Evolutionary conservation across 2,888 invertebrate species (phyloP).

Genomic region (Marasmarcha lunaedactyla): DNA sequence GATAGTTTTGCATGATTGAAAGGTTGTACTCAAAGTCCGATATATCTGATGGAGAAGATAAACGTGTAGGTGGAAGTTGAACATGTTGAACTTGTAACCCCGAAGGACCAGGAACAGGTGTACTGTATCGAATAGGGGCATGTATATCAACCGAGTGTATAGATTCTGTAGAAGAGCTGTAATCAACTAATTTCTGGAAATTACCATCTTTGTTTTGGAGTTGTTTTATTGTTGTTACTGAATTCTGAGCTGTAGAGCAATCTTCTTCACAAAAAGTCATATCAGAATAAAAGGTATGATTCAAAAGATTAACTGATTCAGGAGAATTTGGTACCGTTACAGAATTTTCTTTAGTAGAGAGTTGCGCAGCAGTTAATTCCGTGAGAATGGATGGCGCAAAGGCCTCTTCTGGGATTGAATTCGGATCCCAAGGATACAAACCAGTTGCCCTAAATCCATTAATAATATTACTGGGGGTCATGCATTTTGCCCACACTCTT

Average conservation of each 20-base stretch:
- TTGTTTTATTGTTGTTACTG: neutral
- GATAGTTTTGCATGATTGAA: no score
- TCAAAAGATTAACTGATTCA: neutral
- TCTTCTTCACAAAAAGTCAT: neutral
- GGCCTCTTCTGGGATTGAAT: neutral
- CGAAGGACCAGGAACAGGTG: no score
- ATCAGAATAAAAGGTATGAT: no score
- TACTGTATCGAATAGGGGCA: no score
- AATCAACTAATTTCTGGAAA: no score
- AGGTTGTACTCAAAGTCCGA: no score
- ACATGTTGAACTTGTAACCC: no score
- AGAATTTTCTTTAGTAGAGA: neutral
- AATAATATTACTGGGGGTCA: neutral
- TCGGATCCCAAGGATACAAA: neutral
- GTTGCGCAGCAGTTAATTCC: neutral
- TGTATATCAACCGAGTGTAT: no score
- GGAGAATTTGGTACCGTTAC: neutral
- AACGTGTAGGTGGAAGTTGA: no score
- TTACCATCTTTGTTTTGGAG: no score
- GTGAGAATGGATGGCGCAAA: slow-evolving; percentile 1
- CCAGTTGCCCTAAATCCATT: neutral
- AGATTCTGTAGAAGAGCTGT: no score
- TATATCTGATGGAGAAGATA: no score
- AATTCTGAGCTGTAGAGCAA: neutral
- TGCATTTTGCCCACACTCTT: neutral